Evolutionary conservation across 2,797 vertebrate species (phyloP).

Genomic region (Micromesistius poutassou): DNA sequence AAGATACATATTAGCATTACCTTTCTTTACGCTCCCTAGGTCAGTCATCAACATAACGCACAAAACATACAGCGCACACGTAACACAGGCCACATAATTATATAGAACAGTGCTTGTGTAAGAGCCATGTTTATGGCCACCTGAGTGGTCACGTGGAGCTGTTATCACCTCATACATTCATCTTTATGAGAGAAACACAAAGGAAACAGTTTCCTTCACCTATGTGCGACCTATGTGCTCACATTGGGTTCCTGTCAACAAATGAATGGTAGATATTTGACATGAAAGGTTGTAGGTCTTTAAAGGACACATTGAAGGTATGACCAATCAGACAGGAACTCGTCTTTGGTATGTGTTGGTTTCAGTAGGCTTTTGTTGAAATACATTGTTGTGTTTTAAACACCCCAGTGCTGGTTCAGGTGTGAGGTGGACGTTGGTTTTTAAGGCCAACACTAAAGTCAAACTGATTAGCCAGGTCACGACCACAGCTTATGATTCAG

Average conservation of each 20-base stretch:
- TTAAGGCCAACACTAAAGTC: not conserved
- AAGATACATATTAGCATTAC: not conserved
- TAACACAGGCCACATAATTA: constrained; percentile 3
- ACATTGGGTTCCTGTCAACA: not conserved
- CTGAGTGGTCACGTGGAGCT: not conserved
- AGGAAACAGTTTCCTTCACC: not conserved
- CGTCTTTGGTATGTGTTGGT: not conserved
- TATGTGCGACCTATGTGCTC: not conserved
- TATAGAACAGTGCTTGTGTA: constrained; percentile 33
- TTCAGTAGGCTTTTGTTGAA: no score
- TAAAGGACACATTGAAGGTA: not conserved
- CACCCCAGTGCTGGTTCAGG: not conserved
- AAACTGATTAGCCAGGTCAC: not conserved
- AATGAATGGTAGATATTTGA: not conserved
- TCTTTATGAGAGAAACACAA: not conserved
- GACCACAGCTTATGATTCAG: not conserved
- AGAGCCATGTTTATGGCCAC: no score
- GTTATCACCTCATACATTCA: not conserved
- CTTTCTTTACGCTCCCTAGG: not conserved
- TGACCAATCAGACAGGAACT: no score
- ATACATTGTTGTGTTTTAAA: not conserved
- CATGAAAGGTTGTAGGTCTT: not conserved
- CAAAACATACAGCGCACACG: not conserved
- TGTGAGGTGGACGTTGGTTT: not conserved
- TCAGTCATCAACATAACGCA: not conserved